Conservation (phyloP, 2,113 vertebrate genomes). For the Poeciliopsis turrubarensis region DNA sequence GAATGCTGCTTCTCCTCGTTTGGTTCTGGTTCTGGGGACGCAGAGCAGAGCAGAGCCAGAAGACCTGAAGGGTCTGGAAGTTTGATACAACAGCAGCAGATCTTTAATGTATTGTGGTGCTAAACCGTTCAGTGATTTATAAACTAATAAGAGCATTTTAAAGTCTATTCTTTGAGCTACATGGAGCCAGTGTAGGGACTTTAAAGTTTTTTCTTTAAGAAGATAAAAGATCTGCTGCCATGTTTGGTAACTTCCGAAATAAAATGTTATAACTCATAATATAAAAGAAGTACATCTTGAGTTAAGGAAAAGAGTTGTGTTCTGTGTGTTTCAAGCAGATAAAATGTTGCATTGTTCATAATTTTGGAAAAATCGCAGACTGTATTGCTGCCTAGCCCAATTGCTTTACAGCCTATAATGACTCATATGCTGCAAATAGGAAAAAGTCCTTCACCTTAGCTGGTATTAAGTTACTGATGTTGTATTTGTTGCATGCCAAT, state of each 20-base stretch:
- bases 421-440: conserved; percentile 25
- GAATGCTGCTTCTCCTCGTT: too few species aligned
- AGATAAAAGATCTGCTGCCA: too few species aligned
- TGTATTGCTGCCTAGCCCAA: conserved; percentile 29
- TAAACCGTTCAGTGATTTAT: too few species aligned
- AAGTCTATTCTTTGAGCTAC: too few species aligned
- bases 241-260: not conserved
- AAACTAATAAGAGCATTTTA: too few species aligned
- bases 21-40: too few species aligned
- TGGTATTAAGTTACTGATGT: conserved; percentile 37
- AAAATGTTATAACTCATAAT: not conserved
- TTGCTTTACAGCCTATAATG: conserved; percentile 17
- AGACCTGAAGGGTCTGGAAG: too few species aligned
- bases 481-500: conserved; percentile 5
- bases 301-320: not conserved
- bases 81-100: too few species aligned
- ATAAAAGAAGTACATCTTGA: not conserved
- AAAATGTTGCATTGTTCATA: not conserved
- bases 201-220: too few species aligned
- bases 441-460: conserved; percentile 40
- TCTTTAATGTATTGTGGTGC: too few species aligned
- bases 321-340: not conserved
- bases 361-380: not conserved
- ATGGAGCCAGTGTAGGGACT: too few species aligned
- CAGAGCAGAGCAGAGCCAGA: too few species aligned